Evolutionary conservation across 2,888 invertebrate genomes (phyloP).

Genomic region (Volucella inflata): DNA sequence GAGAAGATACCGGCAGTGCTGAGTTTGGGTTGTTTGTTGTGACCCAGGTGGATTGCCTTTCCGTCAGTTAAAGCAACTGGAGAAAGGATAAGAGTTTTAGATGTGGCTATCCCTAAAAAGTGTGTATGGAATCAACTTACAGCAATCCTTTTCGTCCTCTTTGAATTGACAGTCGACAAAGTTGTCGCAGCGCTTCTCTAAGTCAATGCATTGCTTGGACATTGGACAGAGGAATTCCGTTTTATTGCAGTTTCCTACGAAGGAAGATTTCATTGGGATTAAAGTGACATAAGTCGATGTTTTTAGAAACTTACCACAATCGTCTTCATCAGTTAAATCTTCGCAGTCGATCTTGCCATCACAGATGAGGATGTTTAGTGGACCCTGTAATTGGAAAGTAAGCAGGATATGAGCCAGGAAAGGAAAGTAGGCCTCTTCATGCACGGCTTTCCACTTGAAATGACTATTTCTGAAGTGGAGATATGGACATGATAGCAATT

Average conservation of each 20-base stretch:
- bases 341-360: conserved; percentile 90
- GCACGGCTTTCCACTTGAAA: too few relatives aligned
- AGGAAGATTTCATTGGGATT: background rate
- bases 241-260: conserved; percentile 86
- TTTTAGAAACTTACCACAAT: conserved; percentile 88
- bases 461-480: too few relatives aligned
- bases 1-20: conserved; percentile 87
- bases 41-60: conserved; percentile 85
- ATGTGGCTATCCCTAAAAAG: background rate
- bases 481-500: too few relatives aligned
- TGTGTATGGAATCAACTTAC: conserved; percentile 84
- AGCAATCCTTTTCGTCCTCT: conserved; percentile 92
- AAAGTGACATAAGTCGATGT: background rate
- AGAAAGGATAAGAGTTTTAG: conserved; percentile 68
- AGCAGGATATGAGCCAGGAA: background rate
- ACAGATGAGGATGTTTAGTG: conserved; percentile 87
- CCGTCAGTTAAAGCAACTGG: conserved; percentile 89
- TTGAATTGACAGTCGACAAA: conserved; percentile 87
- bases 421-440: too few relatives aligned
- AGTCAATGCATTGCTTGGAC: conserved; percentile 87
- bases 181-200: conserved; percentile 87
- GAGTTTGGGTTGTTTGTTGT: conserved; percentile 86
- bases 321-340: conserved; percentile 89
- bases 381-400: conserved; percentile 74
- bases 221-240: conserved; percentile 87